Base-by-base conservation (phyloP, 1,140 invertebrate genomes). In the Orussus abietinus region DNA sequence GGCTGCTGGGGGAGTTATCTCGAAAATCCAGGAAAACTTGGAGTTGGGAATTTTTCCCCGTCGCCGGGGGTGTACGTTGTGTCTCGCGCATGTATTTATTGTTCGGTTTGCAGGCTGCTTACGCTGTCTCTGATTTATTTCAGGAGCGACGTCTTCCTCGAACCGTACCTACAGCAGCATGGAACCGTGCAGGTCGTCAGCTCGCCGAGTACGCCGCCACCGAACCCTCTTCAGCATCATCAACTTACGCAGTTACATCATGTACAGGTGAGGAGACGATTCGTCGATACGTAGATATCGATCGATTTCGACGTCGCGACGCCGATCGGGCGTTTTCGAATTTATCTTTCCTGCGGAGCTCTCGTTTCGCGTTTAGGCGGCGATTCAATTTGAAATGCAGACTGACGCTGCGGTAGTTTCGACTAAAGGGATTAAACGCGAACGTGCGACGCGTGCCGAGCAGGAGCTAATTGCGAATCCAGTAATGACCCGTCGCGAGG, bases 141-240 rank as follows among this genome's bases (percentile, higher is more conserved):
- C 58, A 74, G 72, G 52, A 73, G 62, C 51, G 72, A 72, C 60
- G 66, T 73, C 50, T 73, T 74, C 51, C 56, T 73, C 57, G 72
- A 74, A 55, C 66, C 72, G 22, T 72, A 72, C 38, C 49, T 71
- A 41, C 69, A 71, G 38, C 64, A 70, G 38, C 66, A 69, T 35
- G 62, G 65, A 26, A 66, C 68, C 38, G 66, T 70, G 47, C 60
- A 69, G 47, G 63, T 67, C 47, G 65, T 69, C 58, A 69, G 51
- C 45, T 71, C 68, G 31, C 68, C 69, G 32, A 66, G 57, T 47
- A 69, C 69, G 45, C 64, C 66, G 40, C 64, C 68, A 40, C 64
- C 66, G 28, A 66, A 71, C 62, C 66, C 69, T 36, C 62, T 69
- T 38, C 59, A 59, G 22, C 69, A 71, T 41, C 66, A 57, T 53